Base-by-base conservation (phyloP, 2,888 invertebrate genomes). In the Rambutsinella grinnellia region DNA sequence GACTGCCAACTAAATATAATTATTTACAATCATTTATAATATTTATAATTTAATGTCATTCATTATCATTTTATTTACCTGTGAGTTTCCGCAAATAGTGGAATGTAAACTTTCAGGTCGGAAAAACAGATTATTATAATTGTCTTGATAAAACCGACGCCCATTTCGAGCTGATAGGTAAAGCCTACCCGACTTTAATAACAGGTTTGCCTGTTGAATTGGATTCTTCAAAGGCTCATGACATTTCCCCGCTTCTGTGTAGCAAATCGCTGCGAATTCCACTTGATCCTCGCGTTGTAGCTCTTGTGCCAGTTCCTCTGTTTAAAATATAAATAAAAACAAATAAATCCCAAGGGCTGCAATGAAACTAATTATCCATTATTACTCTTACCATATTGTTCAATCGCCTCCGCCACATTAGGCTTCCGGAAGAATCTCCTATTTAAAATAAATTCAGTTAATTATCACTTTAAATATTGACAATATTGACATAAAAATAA, bases 341-440 rank as follows among this genome's bases (percentile, higher is more conserved):
- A n/a, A n/a, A n/a, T n/a, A n/a, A n/a, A n/a, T n/a, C n/a, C n/a
- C n/a, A n/a, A n/a, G n/a, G n/a, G n/a, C n/a, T n/a, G n/a, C n/a
- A n/a, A n/a, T n/a, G n/a, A n/a, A n/a, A n/a, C n/a, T n/a, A n/a
- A n/a, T n/a, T n/a, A n/a, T n/a, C n/a, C n/a, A n/a, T n/a, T n/a
- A n/a, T n/a, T n/a, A 13, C 5, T 67, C 62, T 63, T 63, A 83
- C 83, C 82, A 62, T 82, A 83, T 56, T 83, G 83, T 15, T 81
- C 80, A 8, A 82, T 76, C 1, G 83, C 82, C 61, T 83, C 83
- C 5, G 82, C 78, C 0, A 83, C 82, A 81, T 82, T 83, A 15
- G 83, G 83, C 58, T 83, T 83, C 13, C 83, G 76, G 23, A 83
- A 83, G 28, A 83, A 83, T 24, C 83, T 63, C 60, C 83, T 83